Evolutionary conservation across 2,113 vertebrate genomes (phyloP).

Genomic region (Telmatochromis bifrenatus): DNA sequence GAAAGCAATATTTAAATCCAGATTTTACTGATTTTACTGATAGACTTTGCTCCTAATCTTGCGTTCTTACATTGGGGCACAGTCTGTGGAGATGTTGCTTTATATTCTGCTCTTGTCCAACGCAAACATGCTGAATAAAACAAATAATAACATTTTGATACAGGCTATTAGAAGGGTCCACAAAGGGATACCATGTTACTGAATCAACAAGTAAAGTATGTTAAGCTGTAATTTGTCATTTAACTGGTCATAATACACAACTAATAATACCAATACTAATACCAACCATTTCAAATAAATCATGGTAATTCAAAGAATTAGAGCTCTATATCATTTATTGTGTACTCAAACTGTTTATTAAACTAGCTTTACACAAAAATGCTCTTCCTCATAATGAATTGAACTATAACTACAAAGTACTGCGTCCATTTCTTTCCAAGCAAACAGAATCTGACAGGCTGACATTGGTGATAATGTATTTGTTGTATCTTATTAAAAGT

Average conservation of each 20-base stretch:
- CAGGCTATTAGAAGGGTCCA: fast-evolving
- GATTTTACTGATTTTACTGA: fast-evolving
- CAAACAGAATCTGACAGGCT: background rate
- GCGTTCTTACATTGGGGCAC: no score
- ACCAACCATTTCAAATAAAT: fast-evolving
- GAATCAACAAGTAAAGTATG: background rate
- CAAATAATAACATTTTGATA: fast-evolving
- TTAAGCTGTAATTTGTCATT: fast-evolving
- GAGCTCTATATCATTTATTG: background rate
- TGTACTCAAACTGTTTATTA: fast-evolving
- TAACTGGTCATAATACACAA: background rate
- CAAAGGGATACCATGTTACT: fast-evolving
- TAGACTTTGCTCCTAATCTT: no score
- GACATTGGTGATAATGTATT: fast-evolving
- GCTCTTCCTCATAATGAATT: background rate
- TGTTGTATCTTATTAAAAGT: fast-evolving
- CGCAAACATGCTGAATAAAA: fast-evolving
- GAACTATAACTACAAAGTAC: fast-evolving
- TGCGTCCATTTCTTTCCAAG: fast-evolving
- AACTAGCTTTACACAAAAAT: fast-evolving
- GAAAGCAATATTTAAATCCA: no score
- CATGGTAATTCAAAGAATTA: background rate
- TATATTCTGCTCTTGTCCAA: background rate
- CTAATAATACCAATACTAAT: background rate
- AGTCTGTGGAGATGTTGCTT: background rate